Evolutionary conservation across 2,797 vertebrate species (phyloP).

Genomic region (Silurus aristotelis): DNA sequence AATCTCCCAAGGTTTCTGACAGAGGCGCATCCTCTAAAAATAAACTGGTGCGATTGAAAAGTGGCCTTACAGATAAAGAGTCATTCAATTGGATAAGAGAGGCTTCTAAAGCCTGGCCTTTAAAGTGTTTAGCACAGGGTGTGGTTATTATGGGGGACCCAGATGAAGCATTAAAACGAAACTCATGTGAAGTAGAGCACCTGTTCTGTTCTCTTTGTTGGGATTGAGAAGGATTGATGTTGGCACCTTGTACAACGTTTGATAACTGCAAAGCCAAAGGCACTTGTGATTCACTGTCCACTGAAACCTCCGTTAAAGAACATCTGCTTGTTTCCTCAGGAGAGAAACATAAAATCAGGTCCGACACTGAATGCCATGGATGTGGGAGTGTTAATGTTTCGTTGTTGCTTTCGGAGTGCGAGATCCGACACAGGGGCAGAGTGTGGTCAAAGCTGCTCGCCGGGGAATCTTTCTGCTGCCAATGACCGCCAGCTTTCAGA

Average conservation of each 20-base stretch:
- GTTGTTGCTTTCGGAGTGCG: conserved; percentile 28
- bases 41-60: conserved; percentile 13
- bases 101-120: background rate
- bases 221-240: background rate
- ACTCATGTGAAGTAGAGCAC: background rate
- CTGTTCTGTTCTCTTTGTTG: background rate
- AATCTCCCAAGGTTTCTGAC: conserved; percentile 45
- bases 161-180: background rate
- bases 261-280: background rate
- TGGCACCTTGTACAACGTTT: background rate
- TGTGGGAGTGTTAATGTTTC: conserved; percentile 7
- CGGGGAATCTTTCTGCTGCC: conserved; percentile 30
- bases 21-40: conserved; percentile 41
- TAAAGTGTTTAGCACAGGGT: background rate
- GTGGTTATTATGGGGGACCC: background rate
- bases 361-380: conserved; percentile 26
- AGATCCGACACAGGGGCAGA: conserved; percentile 41
- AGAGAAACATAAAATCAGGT: conserved; percentile 32
- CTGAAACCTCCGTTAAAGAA: background rate
- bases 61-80: conserved; percentile 23
- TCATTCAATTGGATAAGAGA: background rate
- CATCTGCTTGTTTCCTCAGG: conserved; percentile 3
- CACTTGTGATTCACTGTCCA: background rate
- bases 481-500: conserved; percentile 18
- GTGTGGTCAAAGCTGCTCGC: conserved; percentile 52